Percentiles rank a stretch among this genome's conserved stretches.
Evolutionary conservation across 2,797 vertebrate genomes (phyloP).

Genomic region (Chiloscyllium punctatum): DNA sequence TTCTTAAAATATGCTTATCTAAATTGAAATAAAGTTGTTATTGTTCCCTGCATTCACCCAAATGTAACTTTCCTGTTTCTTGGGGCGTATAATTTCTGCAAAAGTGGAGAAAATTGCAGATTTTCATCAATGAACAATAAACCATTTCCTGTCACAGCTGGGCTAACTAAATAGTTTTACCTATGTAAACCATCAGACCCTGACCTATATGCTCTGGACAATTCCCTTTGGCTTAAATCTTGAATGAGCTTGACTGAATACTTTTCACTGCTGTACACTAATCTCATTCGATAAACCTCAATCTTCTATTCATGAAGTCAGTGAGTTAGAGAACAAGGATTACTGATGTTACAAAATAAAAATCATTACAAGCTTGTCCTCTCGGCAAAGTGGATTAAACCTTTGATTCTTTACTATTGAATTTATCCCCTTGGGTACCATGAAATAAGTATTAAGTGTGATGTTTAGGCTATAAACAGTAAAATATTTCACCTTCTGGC

Average conservation of each 20-base stretch:
- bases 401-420: neutral
- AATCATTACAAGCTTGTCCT: neutral
- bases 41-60: neutral
- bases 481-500: neutral
- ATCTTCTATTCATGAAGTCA: conserved; percentile 14
- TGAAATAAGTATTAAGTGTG: conserved; percentile 23
- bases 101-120: neutral
- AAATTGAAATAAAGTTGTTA: neutral
- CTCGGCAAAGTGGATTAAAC: conserved; percentile 8
- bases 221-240: neutral
- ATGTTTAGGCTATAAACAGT: neutral
- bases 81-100: neutral
- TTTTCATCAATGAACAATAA: neutral
- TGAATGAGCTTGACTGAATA: neutral
- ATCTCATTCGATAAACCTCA: neutral
- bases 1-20: neutral
- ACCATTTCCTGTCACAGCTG: neutral
- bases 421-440: neutral
- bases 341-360: conserved; percentile 16
- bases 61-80: neutral
- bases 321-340: conserved; percentile 3
- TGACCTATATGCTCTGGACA: conserved; percentile 6
- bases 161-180: neutral
- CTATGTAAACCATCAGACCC: neutral
- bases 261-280: neutral